A percentile compares a stretch with the other conserved stretches of the same genome.
phyloP scores from a whole-genome alignment of 2,888 invertebrate species.

The Xiphydria camelus region DNA sequence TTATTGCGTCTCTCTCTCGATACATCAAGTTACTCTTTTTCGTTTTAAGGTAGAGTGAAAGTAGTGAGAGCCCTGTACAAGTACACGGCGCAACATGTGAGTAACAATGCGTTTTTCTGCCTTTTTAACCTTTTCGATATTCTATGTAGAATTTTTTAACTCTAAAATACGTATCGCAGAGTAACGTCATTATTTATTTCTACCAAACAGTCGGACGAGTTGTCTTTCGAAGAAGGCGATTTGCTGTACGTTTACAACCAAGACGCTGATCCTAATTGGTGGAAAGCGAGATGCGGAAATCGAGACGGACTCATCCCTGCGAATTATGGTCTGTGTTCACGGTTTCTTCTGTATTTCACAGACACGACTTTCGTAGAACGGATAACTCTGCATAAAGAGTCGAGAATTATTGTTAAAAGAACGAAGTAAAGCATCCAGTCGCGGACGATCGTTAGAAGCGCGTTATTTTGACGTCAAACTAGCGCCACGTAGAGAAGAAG shows the following conservation, averaged over 20 bases:
- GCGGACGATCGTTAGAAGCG: too few species aligned
- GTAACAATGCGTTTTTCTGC: too few species aligned
- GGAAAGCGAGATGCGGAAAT: slow-evolving; percentile 63
- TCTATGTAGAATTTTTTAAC: too few species aligned
- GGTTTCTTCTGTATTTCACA: too few species aligned
- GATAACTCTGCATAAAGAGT: slow-evolving; percentile 1
- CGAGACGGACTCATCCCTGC: slow-evolving; percentile 64
- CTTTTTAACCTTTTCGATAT: too few species aligned
- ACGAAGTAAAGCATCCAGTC: too few species aligned
- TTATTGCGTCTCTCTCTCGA: too few species aligned
- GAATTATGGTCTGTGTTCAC: slow-evolving; percentile 64
- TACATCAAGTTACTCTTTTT: too few species aligned
- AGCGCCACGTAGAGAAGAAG: too few species aligned
- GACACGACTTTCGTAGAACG: too few species aligned
- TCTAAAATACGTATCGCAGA: neutral
- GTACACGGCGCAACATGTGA: slow-evolving; percentile 63
- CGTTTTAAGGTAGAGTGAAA: slow-evolving; percentile 59
- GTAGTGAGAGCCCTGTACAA: slow-evolving; percentile 63
- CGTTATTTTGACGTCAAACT: too few species aligned
- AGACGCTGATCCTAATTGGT: slow-evolving; percentile 58
- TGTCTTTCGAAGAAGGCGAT: slow-evolving; percentile 69
- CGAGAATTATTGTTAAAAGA: too few species aligned
- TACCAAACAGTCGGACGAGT: slow-evolving; percentile 60
- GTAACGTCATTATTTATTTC: slow-evolving; percentile 13
- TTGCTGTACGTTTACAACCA: slow-evolving; percentile 63